Conservation (phyloP, 2,888 invertebrate genomes). For the Amphipyra berbera region DNA sequence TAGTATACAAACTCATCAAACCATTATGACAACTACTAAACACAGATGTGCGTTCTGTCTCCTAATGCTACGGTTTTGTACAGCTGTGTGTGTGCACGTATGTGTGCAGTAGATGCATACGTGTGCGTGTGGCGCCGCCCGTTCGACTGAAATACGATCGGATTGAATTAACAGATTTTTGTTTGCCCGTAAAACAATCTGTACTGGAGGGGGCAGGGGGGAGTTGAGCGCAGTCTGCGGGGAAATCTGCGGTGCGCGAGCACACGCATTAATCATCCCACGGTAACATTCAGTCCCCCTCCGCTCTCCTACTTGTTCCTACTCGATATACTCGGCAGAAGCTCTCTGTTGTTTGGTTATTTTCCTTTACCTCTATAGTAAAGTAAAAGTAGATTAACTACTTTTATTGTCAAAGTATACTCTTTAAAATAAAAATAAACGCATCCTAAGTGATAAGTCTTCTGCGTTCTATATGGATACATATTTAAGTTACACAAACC, state of each 20-base stretch:
- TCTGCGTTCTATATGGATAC: no score
- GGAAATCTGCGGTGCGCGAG: conserved; percentile 33
- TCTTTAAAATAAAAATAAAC: no score
- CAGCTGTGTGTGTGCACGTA: background rate
- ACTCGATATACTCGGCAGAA: background rate
- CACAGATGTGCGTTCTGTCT: no score
- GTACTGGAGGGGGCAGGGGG: background rate
- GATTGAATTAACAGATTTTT: conserved; percentile 17
- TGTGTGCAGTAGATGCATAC: background rate
- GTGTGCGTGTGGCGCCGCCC: conserved; percentile 1
- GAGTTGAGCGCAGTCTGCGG: conserved; percentile 15
- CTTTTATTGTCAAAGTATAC: no score
- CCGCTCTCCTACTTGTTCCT: background rate
- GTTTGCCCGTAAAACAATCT: conserved; percentile 23
- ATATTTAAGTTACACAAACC: no score
- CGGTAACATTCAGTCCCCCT: background rate
- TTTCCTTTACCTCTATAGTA: no score
- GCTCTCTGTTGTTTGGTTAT: no score
- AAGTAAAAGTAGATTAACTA: no score
- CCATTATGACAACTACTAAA: no score
- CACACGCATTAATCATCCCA: conserved; percentile 24
- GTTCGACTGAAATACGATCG: conserved; percentile 4
- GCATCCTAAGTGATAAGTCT: no score
- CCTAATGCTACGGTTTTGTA: background rate
- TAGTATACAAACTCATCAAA: no score